A percentile compares a stretch with the other conserved stretches of the same genome.
Evolutionary conservation across 2,113 vertebrate genomes (phyloP).

Genomic region (Ursus arctos): DNA sequence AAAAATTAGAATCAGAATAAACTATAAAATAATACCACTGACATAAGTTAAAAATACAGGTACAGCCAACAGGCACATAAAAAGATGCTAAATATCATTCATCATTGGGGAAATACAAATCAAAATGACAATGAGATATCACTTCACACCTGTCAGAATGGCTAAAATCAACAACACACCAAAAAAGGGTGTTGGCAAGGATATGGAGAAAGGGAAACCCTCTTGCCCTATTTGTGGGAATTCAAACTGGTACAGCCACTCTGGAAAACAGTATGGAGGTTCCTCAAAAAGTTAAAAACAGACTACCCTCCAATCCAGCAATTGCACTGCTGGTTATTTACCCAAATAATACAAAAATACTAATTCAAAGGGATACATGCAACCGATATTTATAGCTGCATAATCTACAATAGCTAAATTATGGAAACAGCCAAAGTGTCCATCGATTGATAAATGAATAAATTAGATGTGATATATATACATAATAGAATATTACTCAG

Average conservation of each 20-base stretch:
- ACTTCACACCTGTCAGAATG: background rate
- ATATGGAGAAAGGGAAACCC: background rate
- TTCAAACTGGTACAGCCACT: background rate
- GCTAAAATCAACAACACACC: background rate
- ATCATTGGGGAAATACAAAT: background rate
- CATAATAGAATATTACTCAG: background rate
- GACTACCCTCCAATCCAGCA: background rate
- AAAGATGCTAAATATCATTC: background rate
- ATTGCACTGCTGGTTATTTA: background rate
- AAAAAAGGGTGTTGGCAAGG: background rate
- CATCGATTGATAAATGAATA: background rate
- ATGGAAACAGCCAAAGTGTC: background rate
- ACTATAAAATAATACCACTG: background rate
- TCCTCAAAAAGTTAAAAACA: background rate
- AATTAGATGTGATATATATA: background rate
- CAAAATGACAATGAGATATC: background rate
- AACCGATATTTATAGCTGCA: background rate
- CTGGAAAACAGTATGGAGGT: background rate
- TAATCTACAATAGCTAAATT: background rate
- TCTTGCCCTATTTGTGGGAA: background rate
- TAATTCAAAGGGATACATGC: background rate
- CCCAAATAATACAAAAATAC: background rate
- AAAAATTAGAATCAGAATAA: slow-evolving; percentile 18
- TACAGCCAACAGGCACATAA: background rate
- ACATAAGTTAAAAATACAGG: background rate